Base-by-base conservation (phyloP, 1,140 invertebrate genomes). In the Ephestia elutella region DNA sequence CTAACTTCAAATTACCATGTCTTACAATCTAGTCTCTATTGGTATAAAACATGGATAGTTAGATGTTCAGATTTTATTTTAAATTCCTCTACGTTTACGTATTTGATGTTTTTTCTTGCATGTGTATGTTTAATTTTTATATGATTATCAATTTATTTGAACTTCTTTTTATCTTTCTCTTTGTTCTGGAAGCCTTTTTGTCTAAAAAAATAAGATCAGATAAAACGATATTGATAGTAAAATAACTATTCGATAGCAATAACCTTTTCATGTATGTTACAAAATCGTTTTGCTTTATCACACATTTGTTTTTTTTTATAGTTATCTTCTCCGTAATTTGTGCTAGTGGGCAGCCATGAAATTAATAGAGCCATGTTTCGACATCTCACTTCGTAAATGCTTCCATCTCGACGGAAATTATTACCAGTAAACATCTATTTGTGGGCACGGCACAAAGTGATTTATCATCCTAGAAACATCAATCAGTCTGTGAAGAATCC, bases 291-390 rank as follows among this genome's bases (percentile, higher is more conserved):
- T n/a, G n/a, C 21, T 25, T 3, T 25, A 25, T 3, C 21, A 7
- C 21, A 25, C 13, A 7, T 2, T 10, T 38, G 5, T 38, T 8
- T 38, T 44, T 44, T n/a, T 44, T 44, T n/a, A 10, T 15, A 44
- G n/a, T n/a, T 5, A 32, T 15, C 38, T 15, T 15, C 38, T 44
- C n/a, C 13, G 2, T 44, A 13, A 1, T 15, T 44, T 15, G 15
- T 15, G 7, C 2, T 44, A 15, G 68, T 64, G 56, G 65, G 68
- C 68, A 75, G 70, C 74, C 71, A 75, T 78, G 73, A 78, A 80
- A 80, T 84, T 82, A 81, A 81, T 77, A 73, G 71, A 66, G 48
- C 70, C 57, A 62, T 38, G 64, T 80, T 84, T 73, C 80, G 63
- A 78, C 73, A 80, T 76, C 60, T 73, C 60, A 75, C 69, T 67